Evolutionary conservation across 2,888 invertebrate species (phyloP).

Genomic region (Hypolimnas misippus): DNA sequence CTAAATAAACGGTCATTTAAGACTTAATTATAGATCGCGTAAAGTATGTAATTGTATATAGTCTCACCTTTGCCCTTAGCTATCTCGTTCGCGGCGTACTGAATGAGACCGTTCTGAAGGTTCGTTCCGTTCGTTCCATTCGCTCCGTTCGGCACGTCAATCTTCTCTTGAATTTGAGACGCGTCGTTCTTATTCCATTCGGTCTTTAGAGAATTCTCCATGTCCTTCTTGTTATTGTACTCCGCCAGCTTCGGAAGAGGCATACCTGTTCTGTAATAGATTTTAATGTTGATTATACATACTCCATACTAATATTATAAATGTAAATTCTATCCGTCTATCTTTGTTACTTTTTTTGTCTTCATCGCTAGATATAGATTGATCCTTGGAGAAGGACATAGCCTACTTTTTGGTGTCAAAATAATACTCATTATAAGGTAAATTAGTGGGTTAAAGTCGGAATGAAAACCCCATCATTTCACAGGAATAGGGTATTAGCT

Average conservation of each 20-base stretch:
- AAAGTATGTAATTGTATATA: not conserved
- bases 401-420: too few relatives aligned
- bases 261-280: conserved; percentile 83
- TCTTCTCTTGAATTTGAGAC: conserved; percentile 72
- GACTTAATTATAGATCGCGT: not conserved
- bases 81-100: conserved; percentile 86
- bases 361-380: too few relatives aligned
- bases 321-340: too few relatives aligned
- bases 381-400: too few relatives aligned
- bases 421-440: too few relatives aligned
- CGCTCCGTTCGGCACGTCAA: conserved; percentile 61
- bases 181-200: conserved; percentile 83
- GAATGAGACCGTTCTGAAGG: conserved; percentile 77
- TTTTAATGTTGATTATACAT: too few relatives aligned
- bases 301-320: too few relatives aligned
- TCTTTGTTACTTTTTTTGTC: too few relatives aligned
- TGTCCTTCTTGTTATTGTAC: conserved; percentile 79
- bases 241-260: conserved; percentile 86
- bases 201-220: conserved; percentile 65
- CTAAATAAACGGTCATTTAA: not conserved
- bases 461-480: too few relatives aligned
- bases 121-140: conserved; percentile 75
- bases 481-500: too few relatives aligned
- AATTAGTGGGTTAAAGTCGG: too few relatives aligned
- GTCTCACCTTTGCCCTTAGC: conserved; percentile 81